These are phyloP conservation scores for Pentalonia nigronervosa DNA, from an alignment of 1,140 invertebrate species.

Conservation along the genomic window DNA sequence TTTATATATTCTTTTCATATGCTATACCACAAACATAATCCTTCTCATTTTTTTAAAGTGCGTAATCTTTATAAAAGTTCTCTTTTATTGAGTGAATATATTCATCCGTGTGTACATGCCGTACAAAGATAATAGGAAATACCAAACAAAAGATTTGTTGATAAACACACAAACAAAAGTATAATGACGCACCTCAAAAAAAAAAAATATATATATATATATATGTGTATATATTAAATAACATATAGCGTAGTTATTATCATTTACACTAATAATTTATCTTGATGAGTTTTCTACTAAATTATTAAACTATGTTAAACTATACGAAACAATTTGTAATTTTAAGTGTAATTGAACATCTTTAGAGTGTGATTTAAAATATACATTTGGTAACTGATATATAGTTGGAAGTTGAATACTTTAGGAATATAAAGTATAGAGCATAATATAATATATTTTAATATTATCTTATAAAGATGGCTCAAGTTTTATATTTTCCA, in stretches of 20 bases:
- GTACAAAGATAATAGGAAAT: background rate
- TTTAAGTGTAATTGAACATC: background rate
- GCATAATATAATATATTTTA: background rate
- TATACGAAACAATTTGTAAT: background rate
- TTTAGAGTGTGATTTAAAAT: no score
- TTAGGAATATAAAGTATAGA: background rate
- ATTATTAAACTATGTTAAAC: background rate
- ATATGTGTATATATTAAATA: background rate
- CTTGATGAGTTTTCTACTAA: no score
- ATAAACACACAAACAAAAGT: slow-evolving; percentile 4
- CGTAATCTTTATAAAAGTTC: slow-evolving; percentile 14
- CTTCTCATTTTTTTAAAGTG: background rate
- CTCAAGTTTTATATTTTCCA: slow-evolving; percentile 6
- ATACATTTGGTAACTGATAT: background rate
- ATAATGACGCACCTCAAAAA: background rate
- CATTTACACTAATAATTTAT: background rate
- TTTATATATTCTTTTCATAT: slow-evolving; percentile 1
- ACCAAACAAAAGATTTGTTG: slow-evolving; percentile 21
- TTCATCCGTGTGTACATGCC: background rate
- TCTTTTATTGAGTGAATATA: slow-evolving; percentile 28
- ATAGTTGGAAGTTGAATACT: background rate
- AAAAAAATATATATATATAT: background rate
- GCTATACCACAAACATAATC: background rate
- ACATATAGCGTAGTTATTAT: background rate
- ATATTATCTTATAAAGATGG: background rate